Percentiles rank a stretch among this genome's conserved stretches.
These are phyloP conservation scores for Drosophila parthenogenetica DNA, from an alignment of 2,888 invertebrate species.

Conservation along the genomic window DNA sequence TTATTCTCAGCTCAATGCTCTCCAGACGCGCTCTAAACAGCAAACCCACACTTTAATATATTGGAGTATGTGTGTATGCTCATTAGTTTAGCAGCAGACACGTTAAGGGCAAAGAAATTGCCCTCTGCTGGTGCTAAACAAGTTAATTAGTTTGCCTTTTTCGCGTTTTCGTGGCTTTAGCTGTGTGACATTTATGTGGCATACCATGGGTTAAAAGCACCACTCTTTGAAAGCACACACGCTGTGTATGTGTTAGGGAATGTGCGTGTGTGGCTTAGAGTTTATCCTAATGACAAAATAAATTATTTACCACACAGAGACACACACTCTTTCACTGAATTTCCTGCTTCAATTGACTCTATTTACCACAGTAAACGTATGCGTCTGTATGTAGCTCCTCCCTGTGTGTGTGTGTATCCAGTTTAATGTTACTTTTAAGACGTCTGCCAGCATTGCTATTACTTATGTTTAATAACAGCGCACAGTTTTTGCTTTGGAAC, in stretches of 20 bases:
- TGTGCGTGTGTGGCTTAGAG: slow-evolving; percentile 54
- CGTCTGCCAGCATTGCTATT: slow-evolving; percentile 35
- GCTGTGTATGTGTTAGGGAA: slow-evolving; percentile 11
- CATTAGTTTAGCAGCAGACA: slow-evolving; percentile 67
- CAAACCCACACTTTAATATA: slow-evolving; percentile 9
- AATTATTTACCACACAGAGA: slow-evolving; percentile 69
- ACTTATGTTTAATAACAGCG: slow-evolving; percentile 59
- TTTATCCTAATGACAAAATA: slow-evolving; percentile 80
- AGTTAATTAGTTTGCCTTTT: slow-evolving; percentile 76
- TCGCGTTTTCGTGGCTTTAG: slow-evolving; percentile 46
- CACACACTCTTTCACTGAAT: slow-evolving; percentile 10
- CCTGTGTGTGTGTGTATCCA: slow-evolving; percentile 20
- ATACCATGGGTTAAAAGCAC: slow-evolving; percentile 46
- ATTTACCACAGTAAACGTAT: slow-evolving; percentile 33
- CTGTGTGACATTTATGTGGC: slow-evolving; percentile 60
- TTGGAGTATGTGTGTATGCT: slow-evolving; percentile 35
- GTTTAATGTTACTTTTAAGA: slow-evolving; percentile 68
- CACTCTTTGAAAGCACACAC: slow-evolving; percentile 14
- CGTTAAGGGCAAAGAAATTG: slow-evolving; percentile 52
- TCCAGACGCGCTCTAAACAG: slow-evolving; percentile 27
- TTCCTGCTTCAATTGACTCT: slow-evolving; percentile 70
- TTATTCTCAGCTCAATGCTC: slow-evolving; percentile 21
- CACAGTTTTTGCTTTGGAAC: slow-evolving; percentile 24
- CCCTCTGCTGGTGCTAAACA: slow-evolving; percentile 72
- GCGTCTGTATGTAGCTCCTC: not conserved